phyloP scores from a whole-genome alignment of 2,113 vertebrate species.

The Muscicapa adusta region DNA sequence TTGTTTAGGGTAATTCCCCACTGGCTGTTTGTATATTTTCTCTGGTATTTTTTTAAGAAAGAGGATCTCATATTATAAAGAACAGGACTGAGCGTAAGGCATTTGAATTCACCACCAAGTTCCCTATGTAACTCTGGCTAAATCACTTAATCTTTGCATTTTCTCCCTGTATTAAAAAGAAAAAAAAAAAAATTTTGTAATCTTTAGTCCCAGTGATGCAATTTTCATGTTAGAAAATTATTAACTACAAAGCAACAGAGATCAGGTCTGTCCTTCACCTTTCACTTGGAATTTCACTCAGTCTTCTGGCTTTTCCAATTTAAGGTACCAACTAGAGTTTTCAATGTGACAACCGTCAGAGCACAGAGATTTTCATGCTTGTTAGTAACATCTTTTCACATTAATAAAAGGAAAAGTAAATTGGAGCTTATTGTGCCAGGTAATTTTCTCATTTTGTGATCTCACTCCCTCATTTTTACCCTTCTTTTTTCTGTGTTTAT shows the following conservation, averaged over 20 bases:
- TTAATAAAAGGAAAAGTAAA: neutral
- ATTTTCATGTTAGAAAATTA: neutral
- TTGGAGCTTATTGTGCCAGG: neutral
- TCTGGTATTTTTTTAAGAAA: neutral
- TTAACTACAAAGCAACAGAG: neutral
- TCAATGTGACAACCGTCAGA: neutral
- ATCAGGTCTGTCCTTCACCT: neutral
- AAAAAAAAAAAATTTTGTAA: neutral
- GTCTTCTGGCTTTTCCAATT: neutral
- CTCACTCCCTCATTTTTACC: neutral
- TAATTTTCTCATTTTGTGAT: constrained; percentile 1
- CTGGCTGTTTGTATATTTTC: neutral
- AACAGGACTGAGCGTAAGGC: neutral
- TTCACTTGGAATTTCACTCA: neutral
- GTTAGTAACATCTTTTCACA: neutral
- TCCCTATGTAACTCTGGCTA: neutral
- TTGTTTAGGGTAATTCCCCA: neutral
- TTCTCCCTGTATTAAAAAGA: neutral
- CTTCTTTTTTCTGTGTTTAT: neutral
- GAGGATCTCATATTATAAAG: neutral
- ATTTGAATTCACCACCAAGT: neutral
- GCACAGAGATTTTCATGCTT: neutral
- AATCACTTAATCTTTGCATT: neutral
- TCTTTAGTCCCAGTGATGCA: neutral
- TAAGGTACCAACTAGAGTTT: neutral